Conservation (phyloP, 2,113 vertebrate genomes). For the Chloebia gouldiae region DNA sequence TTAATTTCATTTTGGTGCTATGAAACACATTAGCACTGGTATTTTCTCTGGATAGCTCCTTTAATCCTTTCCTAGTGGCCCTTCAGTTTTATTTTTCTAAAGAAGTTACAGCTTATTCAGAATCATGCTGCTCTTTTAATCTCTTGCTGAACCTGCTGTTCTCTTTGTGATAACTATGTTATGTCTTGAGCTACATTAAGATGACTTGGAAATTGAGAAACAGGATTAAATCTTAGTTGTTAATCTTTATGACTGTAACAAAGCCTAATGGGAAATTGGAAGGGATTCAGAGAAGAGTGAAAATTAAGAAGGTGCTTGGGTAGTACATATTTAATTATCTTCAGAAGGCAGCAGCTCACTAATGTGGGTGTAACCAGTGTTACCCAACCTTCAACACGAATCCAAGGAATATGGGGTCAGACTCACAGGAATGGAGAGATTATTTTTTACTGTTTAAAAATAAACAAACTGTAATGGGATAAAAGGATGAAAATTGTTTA, state of each 20-base stretch:
- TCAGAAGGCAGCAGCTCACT: background rate
- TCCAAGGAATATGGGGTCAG: background rate
- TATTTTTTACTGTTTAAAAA: background rate
- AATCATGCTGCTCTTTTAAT: background rate
- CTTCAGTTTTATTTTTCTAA: background rate
- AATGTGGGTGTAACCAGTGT: background rate
- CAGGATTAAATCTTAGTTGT: conserved; percentile 13
- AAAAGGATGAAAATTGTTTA: background rate
- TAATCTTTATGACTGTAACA: background rate
- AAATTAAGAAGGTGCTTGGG: background rate
- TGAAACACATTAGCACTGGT: background rate
- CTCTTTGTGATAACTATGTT: background rate
- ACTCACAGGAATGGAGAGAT: background rate
- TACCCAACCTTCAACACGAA: background rate
- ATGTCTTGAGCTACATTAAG: background rate
- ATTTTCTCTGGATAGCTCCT: background rate
- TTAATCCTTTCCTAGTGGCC: background rate
- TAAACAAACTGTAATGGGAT: background rate
- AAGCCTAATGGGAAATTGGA: conserved; percentile 23
- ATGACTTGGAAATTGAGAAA: background rate
- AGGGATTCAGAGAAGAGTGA: background rate
- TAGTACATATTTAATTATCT: background rate
- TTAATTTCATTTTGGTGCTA: background rate
- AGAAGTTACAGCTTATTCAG: background rate
- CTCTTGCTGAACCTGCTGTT: background rate